These are phyloP conservation scores for Tyria jacobaeae DNA, from an alignment of 2,888 invertebrate species.

Conservation along the genomic window DNA sequence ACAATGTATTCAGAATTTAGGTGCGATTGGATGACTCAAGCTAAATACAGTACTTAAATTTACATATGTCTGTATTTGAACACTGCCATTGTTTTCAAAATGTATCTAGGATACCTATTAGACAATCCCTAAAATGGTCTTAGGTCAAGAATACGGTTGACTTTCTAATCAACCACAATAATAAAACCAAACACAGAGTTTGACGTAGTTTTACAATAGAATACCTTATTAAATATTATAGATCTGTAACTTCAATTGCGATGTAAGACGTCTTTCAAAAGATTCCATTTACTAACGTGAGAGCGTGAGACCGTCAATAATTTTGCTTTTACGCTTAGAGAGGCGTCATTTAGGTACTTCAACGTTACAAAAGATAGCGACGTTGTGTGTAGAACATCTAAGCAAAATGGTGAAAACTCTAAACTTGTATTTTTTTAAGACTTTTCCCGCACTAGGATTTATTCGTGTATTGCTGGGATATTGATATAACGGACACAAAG, in stretches of 20 bases:
- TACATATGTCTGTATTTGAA: constrained; percentile 41
- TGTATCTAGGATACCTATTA: constrained; percentile 18
- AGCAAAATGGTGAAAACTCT: neutral
- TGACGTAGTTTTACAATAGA: neutral
- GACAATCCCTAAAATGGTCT: constrained; percentile 41
- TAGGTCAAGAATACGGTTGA: constrained; percentile 36
- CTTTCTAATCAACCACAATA: neutral
- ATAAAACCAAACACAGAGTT: neutral
- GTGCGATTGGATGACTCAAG: constrained; percentile 38
- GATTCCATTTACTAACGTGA: neutral
- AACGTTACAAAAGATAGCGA: neutral
- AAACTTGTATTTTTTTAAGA: neutral
- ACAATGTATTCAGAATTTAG: constrained; percentile 68
- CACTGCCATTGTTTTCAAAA: constrained; percentile 45
- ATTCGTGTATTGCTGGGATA: too few species aligned
- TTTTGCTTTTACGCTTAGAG: neutral
- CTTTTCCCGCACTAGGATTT: too few species aligned
- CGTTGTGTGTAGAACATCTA: neutral
- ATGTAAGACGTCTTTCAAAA: neutral
- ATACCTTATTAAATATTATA: neutral
- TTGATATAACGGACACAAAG: too few species aligned
- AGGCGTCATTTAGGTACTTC: neutral
- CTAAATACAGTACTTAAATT: constrained; percentile 55
- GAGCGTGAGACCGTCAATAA: too few species aligned
- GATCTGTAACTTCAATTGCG: neutral